Base-by-base conservation (phyloP, 2,797 vertebrate genomes). In the Mastacembelus armatus region DNA sequence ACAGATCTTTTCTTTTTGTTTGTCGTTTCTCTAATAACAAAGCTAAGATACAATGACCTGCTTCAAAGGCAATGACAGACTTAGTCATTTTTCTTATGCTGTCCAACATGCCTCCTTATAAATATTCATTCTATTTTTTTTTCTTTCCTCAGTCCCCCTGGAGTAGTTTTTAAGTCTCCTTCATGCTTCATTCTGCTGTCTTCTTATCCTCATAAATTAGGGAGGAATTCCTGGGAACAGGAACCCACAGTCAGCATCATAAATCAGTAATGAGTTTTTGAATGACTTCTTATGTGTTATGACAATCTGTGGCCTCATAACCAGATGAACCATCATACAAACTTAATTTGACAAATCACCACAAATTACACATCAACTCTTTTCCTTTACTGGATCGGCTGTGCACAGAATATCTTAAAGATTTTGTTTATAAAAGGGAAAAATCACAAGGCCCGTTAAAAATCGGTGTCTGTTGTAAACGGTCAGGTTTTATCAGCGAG, bases 141-240 rank as follows among this genome's bases (percentile, higher is more conserved):
- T 59, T 21, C 54, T 30, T 19, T 59, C 36, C 24, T 35, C 7
- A 0, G 1, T 29, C 67, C 4, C 26, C 33, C n/a, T 9, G 27
- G 42, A 61, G 50, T 5, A 33, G 52, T 69, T 72, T 70, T 74
- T 47, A 63, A 66, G 55, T 70, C 42, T 61, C 12, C 21, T 52
- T 70, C 55, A 35, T 36, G 72, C 49, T 58, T 56, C 36, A 7
- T 39, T n/a, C 7, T 2, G n/a, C 40, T 30, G 27, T 55, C 33
- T 48, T 70, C 47, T 38, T 7, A 22, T 27, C 38, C 51, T 67
- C 51, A 56, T 73, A 9, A 77, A 82, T 75, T 43, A 71, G 16
- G 16, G 43, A 73, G 71, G 71, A 50, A 42, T 50, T 54, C 45
- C 51, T 43, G 11, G 10, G 55, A 56, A 29, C 26, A 35, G 54